Percentiles rank a stretch among this genome's conserved stretches.
Conservation (phyloP, 2,888 invertebrate species). For the Mythimna ferrago region DNA sequence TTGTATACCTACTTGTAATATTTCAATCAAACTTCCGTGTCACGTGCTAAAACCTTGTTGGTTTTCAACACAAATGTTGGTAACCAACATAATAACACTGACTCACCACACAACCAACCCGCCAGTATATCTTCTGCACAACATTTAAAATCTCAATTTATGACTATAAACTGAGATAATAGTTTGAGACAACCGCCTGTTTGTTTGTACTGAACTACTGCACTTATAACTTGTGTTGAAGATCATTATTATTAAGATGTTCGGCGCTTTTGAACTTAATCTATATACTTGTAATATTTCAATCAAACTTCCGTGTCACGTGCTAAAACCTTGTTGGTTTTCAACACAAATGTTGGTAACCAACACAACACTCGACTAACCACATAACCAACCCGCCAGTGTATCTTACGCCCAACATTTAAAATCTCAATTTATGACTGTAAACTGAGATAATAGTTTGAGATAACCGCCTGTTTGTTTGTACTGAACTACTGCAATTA, state of each 20-base stretch:
- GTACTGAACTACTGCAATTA: slow-evolving; percentile 59
- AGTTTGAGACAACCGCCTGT: slow-evolving; percentile 61
- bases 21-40: slow-evolving; percentile 9
- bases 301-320: slow-evolving; percentile 7
- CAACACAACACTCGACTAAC: neutral
- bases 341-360: slow-evolving; percentile 7
- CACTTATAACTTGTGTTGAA: slow-evolving; percentile 55
- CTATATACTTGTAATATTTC: neutral
- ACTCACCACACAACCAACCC: slow-evolving; percentile 3
- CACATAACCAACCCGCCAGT: slow-evolving; percentile 21
- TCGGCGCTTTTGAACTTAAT: slow-evolving; percentile 26
- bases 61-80: slow-evolving; percentile 1
- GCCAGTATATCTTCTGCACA: slow-evolving; percentile 50
- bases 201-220: slow-evolving; percentile 61
- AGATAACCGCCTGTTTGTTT: slow-evolving; percentile 63
- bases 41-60: neutral
- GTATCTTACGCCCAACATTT: slow-evolving; percentile 56
- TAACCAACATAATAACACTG: slow-evolving; percentile 6
- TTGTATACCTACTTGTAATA: too few relatives aligned
- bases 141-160: slow-evolving; percentile 74
- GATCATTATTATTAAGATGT: slow-evolving; percentile 56
- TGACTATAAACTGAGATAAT: slow-evolving; percentile 69
- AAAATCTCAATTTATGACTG: slow-evolving; percentile 75
- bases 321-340: neutral
- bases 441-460: slow-evolving; percentile 66